Base-by-base conservation (phyloP, 2,888 invertebrate genomes). In the Agrochola macilenta region DNA sequence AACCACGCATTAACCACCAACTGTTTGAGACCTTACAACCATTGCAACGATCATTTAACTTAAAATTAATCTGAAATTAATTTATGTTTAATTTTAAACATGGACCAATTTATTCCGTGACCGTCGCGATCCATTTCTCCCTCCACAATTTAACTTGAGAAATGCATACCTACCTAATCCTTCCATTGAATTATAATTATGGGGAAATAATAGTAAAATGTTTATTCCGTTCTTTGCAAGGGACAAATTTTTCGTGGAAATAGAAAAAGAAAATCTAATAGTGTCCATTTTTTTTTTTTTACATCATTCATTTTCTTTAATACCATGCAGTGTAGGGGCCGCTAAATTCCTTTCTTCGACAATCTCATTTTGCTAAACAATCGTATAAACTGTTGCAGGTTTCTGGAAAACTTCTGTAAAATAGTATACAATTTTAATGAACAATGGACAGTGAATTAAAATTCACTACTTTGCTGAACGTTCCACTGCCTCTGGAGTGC, bases 371-470 rank as follows among this genome's bases (percentile, higher is more conserved):
- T 39, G 26, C 8, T 12, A 58, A 65, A 43, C 17, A 39, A 30
- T 39, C 26, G 23, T 43, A 39, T 11, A 12, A 0, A 9, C 20
- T 17, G 3, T n/a, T 52, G 23, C 39, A 17, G 74, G 14, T 11
- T 74, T 43, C 17, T 2, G 30, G 11, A 52, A 61, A 61, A 43
- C 17, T 69, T 69, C 14, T 23, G 12, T 5, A 69, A 58, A 60
- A 74, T 23, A 30, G 1, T 26, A 26, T 71, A 17, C 39, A 76
- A 66, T 76, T 35, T 76, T 30, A 76, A 74, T 74, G 17, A 76
- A 66, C 58, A 76, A 43, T 60, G 39, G 14, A 52, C 39, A 66
- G 14, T 76, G 14, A 65, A 39, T 76, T 57, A 72, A 63, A 72
- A 57, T 73, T 72, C 9, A n/a, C 46, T 63, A 52, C 46, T 73